Percentiles rank a stretch among this genome's conserved stretches.
Evolutionary conservation across 2,888 invertebrate species (phyloP).

Genomic region (Agonopterix subpropinquella): DNA sequence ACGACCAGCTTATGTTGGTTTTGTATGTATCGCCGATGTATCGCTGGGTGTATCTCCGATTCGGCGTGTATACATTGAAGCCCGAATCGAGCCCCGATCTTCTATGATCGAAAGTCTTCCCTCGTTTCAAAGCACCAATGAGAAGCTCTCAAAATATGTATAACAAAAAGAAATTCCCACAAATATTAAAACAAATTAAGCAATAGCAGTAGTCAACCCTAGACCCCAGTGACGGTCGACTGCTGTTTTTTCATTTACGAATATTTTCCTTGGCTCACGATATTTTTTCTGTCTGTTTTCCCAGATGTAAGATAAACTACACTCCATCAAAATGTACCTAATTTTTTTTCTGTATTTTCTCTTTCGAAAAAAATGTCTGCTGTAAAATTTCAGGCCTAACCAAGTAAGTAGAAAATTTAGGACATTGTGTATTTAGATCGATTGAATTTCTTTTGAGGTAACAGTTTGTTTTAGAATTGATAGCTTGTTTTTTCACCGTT

Average conservation of each 20-base stretch:
- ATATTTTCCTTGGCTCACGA: slow-evolving; percentile 72
- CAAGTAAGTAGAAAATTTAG: not conserved
- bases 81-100: no score
- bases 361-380: slow-evolving; percentile 6
- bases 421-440: not conserved
- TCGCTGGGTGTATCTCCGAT: no score
- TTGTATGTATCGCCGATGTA: no score
- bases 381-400: slow-evolving; percentile 9
- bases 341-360: slow-evolving; percentile 51
- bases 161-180: not conserved
- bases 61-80: no score
- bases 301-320: slow-evolving; percentile 74
- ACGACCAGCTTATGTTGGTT: no score
- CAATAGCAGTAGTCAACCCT: slow-evolving; percentile 39
- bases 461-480: not conserved
- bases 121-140: not conserved
- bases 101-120: no score
- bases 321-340: slow-evolving; percentile 64
- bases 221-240: slow-evolving; percentile 29
- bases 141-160: not conserved
- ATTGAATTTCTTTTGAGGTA: not conserved
- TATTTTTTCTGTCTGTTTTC: slow-evolving; percentile 72
- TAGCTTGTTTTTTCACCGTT: no score
- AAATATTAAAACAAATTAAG: not conserved
- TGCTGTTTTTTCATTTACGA: slow-evolving; percentile 75